Base-by-base conservation (phyloP, 2,113 vertebrate genomes). In the Sterna hirundo region DNA sequence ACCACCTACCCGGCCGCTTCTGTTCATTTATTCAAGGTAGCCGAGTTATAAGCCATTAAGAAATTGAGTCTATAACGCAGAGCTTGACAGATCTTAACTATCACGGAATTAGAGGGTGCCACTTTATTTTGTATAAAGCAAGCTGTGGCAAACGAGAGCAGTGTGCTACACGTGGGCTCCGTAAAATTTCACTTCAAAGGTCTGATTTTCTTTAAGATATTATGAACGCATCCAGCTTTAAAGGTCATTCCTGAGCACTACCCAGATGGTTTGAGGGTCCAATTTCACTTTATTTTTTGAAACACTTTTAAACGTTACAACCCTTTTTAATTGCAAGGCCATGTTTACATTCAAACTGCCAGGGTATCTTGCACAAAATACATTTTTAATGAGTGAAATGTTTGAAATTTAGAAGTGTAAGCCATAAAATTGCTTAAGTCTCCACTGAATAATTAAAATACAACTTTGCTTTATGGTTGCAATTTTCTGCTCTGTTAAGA, bases 401-500 rank as follows among this genome's bases (percentile, higher is more conserved):
- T 72, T 94, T 38, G 94, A 96, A 93, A 94, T 86, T 47, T 71
- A 46, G 40, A 94, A 90, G 87, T 65, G 47, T 16, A 21, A 74
- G 89, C 68, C 79, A 66, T 78, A 76, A 96, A 95, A 94, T 68
- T 51, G 91, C 91, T 68, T 42, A 54, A 88, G 88, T 90, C 90
- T 84, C 93, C 79, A 47, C 79, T 84, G 94, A 96, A 96, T 92
- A 97, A 96, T 97, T 96, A 93, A 95, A 94, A 89, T 17, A 85
- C 82, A 88, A 51, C 89, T 95, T 82, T 79, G 89, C 76, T 97
- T 96, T 93, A 86, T 90, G 91, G 84, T 32, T 58, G 89, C 60
- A 95, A 96, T 97, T 97, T 96, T 96, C 92, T 96, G 94, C 96
- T 96, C 90, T 38, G 92, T 81, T 96, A 86, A 96, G 93, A 87